phyloP scores from a whole-genome alignment of 2,888 invertebrate genomes.

The Drosophila phalerata region DNA sequence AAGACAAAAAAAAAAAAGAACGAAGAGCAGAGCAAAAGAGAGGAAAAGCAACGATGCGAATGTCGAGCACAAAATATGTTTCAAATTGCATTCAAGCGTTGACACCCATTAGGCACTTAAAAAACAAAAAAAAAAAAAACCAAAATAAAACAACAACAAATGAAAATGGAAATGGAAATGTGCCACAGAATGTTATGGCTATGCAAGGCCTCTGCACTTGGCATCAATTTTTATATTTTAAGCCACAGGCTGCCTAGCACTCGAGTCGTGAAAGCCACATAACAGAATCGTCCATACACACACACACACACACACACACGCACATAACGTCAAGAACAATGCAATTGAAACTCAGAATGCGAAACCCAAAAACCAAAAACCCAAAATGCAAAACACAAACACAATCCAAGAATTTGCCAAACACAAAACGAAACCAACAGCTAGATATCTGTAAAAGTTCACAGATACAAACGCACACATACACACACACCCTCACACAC shows the following conservation, averaged over 20 bases:
- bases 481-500: conserved; percentile 1
- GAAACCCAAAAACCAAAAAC: conserved; percentile 50
- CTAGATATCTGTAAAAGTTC: conserved; percentile 26
- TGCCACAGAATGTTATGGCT: conserved; percentile 25
- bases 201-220: conserved; percentile 67
- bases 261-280: conserved; percentile 45
- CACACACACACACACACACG: neutral
- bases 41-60: conserved; percentile 18
- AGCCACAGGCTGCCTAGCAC: conserved; percentile 72
- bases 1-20: conserved; percentile 18
- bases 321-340: conserved; percentile 65
- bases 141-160: conserved; percentile 40
- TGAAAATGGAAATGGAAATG: conserved; percentile 40
- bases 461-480: conserved; percentile 16
- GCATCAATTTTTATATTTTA: conserved; percentile 80
- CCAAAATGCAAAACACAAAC: conserved; percentile 60
- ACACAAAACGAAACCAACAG: conserved; percentile 59
- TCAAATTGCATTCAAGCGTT: conserved; percentile 75
- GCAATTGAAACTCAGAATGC: conserved; percentile 72
- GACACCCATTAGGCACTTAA: conserved; percentile 73
- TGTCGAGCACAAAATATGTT: conserved; percentile 64
- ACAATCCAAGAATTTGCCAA: conserved; percentile 61
- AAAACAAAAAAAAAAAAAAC: conserved; percentile 8
- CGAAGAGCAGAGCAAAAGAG: conserved; percentile 8
- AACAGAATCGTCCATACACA: conserved; percentile 20